phyloP scores from a whole-genome alignment of 2,888 invertebrate genomes.

The Acrobasis repandana region DNA sequence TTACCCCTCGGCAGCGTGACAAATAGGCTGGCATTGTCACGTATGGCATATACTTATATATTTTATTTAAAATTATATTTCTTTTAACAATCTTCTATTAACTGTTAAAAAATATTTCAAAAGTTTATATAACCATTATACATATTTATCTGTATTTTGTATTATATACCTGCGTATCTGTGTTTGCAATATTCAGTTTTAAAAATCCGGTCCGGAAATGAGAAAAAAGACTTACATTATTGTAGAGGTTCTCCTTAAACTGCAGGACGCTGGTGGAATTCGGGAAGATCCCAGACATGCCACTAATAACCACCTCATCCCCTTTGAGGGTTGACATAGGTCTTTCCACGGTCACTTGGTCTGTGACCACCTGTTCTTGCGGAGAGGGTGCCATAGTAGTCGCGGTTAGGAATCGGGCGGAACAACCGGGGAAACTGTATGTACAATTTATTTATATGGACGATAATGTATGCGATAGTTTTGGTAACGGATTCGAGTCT shows the following conservation, averaged over 20 bases:
- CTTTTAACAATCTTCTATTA: too few relatives aligned
- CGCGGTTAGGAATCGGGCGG: not conserved
- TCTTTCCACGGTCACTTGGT: slow-evolving; percentile 12
- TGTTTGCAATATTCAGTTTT: too few relatives aligned
- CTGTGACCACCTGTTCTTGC: slow-evolving; percentile 31
- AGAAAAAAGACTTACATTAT: slow-evolving; percentile 61
- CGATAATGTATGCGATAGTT: not conserved
- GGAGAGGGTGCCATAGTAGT: slow-evolving; percentile 39
- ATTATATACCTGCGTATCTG: too few relatives aligned
- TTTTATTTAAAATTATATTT: too few relatives aligned
- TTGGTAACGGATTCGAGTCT: not conserved
- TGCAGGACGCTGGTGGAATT: slow-evolving; percentile 84
- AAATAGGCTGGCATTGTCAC: too few relatives aligned
- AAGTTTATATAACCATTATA: too few relatives aligned
- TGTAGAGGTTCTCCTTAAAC: slow-evolving; percentile 84
- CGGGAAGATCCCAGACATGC: slow-evolving; percentile 85
- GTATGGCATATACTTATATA: too few relatives aligned
- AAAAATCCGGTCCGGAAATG: not conserved
- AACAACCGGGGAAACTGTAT: not conserved
- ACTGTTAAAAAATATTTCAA: too few relatives aligned
- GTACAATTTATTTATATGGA: slow-evolving; percentile 10
- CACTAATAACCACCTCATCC: slow-evolving; percentile 82
- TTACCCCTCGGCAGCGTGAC: too few relatives aligned
- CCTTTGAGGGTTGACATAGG: slow-evolving; percentile 44
- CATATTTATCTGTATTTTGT: too few relatives aligned